A percentile compares a stretch with the other conserved stretches of the same genome.
These are phyloP conservation scores for Channa striata DNA, from an alignment of 2,797 vertebrate species.

Conservation along the genomic window DNA sequence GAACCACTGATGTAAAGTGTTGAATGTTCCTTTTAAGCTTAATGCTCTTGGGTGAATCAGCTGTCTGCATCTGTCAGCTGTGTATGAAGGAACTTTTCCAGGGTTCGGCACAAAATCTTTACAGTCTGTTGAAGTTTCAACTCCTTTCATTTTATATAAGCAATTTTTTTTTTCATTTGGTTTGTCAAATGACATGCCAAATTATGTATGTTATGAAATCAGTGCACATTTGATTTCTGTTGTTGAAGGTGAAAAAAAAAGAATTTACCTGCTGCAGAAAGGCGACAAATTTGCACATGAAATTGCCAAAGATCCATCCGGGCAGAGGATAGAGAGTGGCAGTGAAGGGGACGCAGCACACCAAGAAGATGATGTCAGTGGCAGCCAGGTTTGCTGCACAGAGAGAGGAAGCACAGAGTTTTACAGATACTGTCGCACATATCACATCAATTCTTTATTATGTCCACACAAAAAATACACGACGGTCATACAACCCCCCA, in stretches of 20 bases:
- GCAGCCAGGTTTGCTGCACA: constrained; percentile 86
- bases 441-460: neutral
- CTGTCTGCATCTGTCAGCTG: neutral
- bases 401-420: constrained; percentile 17
- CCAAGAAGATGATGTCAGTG: constrained; percentile 88
- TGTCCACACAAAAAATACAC: neutral
- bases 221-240: neutral
- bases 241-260: neutral
- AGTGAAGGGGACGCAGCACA: constrained; percentile 89
- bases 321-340: constrained; percentile 89
- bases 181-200: too few relatives aligned
- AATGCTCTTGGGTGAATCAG: neutral
- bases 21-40: neutral
- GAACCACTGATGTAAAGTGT: neutral
- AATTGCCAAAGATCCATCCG: constrained; percentile 89
- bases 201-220: neutral
- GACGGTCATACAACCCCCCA: too few relatives aligned
- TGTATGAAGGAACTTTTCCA: neutral
- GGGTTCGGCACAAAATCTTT: neutral
- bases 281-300: constrained; percentile 89
- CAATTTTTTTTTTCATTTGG: too few relatives aligned
- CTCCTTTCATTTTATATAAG: neutral
- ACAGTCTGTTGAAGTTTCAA: neutral
- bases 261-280: constrained; percentile 87
- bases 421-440: neutral